phyloP scores from a whole-genome alignment of 1,140 invertebrate species.

The Drosophila hydei region DNA sequence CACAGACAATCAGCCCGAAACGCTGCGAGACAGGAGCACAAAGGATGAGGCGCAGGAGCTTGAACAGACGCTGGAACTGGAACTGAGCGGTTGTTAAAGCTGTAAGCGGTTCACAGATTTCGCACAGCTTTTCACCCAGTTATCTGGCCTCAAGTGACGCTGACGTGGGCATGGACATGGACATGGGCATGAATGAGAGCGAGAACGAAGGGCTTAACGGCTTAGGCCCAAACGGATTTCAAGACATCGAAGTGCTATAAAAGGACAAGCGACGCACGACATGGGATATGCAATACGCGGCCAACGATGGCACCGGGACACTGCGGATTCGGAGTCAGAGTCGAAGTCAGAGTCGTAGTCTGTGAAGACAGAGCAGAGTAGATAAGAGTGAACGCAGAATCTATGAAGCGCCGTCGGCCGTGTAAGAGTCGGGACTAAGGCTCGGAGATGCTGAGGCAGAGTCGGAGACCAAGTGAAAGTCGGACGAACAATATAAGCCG shows the following conservation, averaged over 20 bases:
- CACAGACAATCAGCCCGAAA: conserved; percentile 12
- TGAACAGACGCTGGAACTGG: background rate
- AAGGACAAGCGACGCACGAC: conserved; percentile 13
- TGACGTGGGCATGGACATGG: background rate
- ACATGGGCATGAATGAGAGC: background rate
- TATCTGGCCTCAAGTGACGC: conserved; percentile 45
- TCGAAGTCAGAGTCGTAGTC: too few species aligned
- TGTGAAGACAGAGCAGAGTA: too few species aligned
- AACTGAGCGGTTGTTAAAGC: background rate
- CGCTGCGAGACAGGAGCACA: background rate
- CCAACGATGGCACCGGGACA: background rate
- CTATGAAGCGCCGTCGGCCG: background rate
- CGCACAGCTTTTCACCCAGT: conserved; percentile 50
- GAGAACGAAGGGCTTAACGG: conserved; percentile 10
- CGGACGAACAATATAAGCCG: too few species aligned
- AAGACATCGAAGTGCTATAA: conserved; percentile 47
- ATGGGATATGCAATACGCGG: background rate
- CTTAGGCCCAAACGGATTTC: conserved; percentile 50
- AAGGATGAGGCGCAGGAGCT: background rate
- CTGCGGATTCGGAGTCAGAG: too few species aligned
- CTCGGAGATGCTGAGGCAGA: too few species aligned
- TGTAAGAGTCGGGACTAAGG: too few species aligned
- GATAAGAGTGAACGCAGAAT: background rate
- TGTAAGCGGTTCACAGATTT: conserved; percentile 20
- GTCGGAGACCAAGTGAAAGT: too few species aligned